phyloP scores from a whole-genome alignment of 2,888 invertebrate genomes.

The Monoplex corrugatus region DNA sequence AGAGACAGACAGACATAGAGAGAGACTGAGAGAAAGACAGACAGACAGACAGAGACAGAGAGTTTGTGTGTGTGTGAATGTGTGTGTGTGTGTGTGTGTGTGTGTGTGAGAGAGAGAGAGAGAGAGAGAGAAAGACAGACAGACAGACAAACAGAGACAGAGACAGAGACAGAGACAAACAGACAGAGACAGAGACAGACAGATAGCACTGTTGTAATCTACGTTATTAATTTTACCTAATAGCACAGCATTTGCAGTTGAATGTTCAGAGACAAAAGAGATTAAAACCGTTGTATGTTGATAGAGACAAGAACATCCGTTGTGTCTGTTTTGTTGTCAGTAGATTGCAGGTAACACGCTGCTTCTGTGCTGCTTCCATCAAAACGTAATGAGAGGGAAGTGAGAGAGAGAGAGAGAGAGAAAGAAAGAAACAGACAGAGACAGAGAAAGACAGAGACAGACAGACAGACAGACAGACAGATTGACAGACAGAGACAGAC shows the following conservation, averaged over 20 bases:
- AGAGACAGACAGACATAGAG: not conserved
- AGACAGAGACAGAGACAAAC: constrained; percentile 32
- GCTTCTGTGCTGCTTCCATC: too few relatives aligned
- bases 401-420: not conserved
- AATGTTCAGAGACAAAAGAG: not conserved
- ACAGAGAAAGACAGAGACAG: not conserved
- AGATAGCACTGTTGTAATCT: too few relatives aligned
- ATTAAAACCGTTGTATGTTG: too few relatives aligned
- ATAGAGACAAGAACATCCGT: too few relatives aligned
- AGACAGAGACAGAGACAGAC: constrained; percentile 35
- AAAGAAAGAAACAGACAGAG: not conserved
- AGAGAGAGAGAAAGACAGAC: constrained; percentile 24
- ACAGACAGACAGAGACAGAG: not conserved
- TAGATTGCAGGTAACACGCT: too few relatives aligned
- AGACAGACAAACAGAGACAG: not conserved
- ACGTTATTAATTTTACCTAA: too few relatives aligned
- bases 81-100: not conserved
- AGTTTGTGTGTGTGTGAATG: not conserved
- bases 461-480: not conserved
- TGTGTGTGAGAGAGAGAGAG: not conserved
- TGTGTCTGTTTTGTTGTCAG: too few relatives aligned
- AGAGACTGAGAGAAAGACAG: not conserved
- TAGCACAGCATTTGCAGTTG: not conserved
- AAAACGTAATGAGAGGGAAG: not conserved
- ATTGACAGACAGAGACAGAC: too few relatives aligned